A percentile compares a stretch with the other conserved stretches of the same genome.
Conservation (phyloP, 2,113 vertebrate species). For the Cephalopholis sonnerati region DNA sequence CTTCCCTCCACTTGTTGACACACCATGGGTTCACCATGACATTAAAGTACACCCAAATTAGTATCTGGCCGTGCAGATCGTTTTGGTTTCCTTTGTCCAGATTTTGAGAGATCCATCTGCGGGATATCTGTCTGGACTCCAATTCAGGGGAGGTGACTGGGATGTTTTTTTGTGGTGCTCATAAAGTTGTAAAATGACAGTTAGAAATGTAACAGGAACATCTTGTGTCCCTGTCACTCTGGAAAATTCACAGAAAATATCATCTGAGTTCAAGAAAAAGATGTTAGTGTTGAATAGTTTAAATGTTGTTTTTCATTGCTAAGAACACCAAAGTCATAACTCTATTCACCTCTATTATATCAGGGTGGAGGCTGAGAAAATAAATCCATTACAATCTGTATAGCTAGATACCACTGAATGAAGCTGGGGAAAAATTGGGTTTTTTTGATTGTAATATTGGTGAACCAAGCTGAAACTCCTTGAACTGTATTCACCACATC, state of each 20-base stretch:
- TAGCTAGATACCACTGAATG: background rate
- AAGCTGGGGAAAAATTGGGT: background rate
- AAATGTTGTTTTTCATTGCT: background rate
- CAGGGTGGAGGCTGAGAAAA: background rate
- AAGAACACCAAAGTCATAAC: background rate
- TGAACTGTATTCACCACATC: background rate
- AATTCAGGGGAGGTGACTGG: slow-evolving; percentile 6
- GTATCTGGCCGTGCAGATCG: slow-evolving; percentile 11
- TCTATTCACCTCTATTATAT: background rate
- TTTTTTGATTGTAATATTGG: background rate
- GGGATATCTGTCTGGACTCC: background rate
- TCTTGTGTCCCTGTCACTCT: background rate
- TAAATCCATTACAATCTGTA: background rate
- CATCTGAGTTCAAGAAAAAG: background rate
- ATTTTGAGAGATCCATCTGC: slow-evolving; percentile 26
- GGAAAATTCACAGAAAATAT: background rate
- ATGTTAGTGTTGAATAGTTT: background rate
- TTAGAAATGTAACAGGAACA: background rate
- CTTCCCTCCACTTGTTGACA: slow-evolving; percentile 40
- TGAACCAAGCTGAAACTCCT: background rate
- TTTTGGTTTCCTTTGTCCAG: slow-evolving; percentile 39
- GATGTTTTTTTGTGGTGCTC: background rate
- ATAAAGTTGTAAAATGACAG: background rate
- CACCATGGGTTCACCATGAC: slow-evolving; percentile 5
- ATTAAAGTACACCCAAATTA: slow-evolving; percentile 52